Percentiles rank a stretch among this genome's conserved stretches.
These are phyloP conservation scores for Yponomeuta evonymella DNA, from an alignment of 2,888 invertebrate genomes.

Conservation along the genomic window DNA sequence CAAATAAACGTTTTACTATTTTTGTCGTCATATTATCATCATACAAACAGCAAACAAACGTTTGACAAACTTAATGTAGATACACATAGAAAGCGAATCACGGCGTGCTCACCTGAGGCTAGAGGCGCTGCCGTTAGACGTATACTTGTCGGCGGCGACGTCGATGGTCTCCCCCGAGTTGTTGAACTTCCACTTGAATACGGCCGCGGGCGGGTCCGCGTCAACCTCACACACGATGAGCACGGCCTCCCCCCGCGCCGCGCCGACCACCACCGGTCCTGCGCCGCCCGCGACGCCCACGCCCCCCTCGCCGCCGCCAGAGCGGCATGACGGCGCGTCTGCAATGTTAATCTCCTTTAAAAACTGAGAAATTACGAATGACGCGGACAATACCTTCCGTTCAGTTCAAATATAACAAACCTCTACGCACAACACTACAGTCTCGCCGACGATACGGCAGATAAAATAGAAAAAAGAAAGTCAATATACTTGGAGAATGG, in stretches of 20 bases:
- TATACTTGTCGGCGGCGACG: conserved; percentile 85
- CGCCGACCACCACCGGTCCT: conserved; percentile 90
- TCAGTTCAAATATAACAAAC: too few relatives aligned
- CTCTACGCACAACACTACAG: too few relatives aligned
- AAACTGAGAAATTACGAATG: too few relatives aligned
- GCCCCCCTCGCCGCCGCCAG: conserved; percentile 84
- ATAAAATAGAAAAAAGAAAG: too few relatives aligned
- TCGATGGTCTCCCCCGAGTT: conserved; percentile 93
- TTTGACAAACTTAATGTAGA: too few relatives aligned
- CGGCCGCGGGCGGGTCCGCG: conserved; percentile 92
- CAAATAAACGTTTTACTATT: too few relatives aligned
- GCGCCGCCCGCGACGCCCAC: conserved; percentile 73
- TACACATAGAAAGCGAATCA: too few relatives aligned
- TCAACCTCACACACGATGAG: conserved; percentile 93
- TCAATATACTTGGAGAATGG: too few relatives aligned
- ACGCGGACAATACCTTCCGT: too few relatives aligned
- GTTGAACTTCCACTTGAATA: conserved; percentile 96
- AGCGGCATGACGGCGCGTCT: conserved; percentile 89
- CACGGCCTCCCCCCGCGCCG: conserved; percentile 90
- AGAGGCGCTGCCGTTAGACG: conserved; percentile 85
- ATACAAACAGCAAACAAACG: too few relatives aligned
- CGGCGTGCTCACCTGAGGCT: conserved; percentile 70
- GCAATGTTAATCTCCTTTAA: conserved; percentile 31
- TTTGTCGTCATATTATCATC: too few relatives aligned
- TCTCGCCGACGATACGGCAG: too few relatives aligned